Evolutionary conservation across 2,113 vertebrate species (phyloP).

Genomic region (Callionymus lyra): DNA sequence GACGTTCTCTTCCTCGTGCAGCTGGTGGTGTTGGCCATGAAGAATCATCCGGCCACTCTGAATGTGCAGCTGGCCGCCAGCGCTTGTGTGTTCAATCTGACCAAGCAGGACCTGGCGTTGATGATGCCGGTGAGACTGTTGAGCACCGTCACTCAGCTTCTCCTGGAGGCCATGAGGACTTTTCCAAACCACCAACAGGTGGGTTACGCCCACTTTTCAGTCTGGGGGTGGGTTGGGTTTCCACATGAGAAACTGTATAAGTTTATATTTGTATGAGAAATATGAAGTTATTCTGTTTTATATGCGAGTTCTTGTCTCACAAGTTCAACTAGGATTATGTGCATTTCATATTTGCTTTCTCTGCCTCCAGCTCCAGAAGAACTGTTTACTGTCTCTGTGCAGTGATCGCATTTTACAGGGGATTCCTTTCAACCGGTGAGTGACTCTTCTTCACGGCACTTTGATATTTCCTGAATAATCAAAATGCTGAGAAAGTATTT

Average conservation of each 20-base stretch:
- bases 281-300: too few relatives aligned
- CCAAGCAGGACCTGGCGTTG: conserved; percentile 90
- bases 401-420: conserved; percentile 97
- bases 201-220: not conserved
- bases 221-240: too few relatives aligned
- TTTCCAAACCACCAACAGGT: conserved; percentile 96
- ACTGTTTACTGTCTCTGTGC: conserved; percentile 95
- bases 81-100: conserved; percentile 96
- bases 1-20: conserved; percentile 32
- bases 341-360: conserved; percentile 7
- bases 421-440: conserved; percentile 94
- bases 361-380: conserved; percentile 84
- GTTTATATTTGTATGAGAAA: too few relatives aligned
- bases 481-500: not conserved
- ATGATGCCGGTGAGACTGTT: conserved; percentile 90
- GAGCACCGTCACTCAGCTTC: conserved; percentile 84
- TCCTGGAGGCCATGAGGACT: conserved; percentile 94
- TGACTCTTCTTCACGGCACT: too few relatives aligned
- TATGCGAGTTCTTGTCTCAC: too few relatives aligned
- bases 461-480: too few relatives aligned
- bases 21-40: conserved; percentile 96
- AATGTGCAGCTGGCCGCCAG: conserved; percentile 96
- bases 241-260: too few relatives aligned
- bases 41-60: conserved; percentile 88
- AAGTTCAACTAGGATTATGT: not conserved